phyloP scores from a whole-genome alignment of 2,888 invertebrate genomes.

The Andrena fulva region DNA sequence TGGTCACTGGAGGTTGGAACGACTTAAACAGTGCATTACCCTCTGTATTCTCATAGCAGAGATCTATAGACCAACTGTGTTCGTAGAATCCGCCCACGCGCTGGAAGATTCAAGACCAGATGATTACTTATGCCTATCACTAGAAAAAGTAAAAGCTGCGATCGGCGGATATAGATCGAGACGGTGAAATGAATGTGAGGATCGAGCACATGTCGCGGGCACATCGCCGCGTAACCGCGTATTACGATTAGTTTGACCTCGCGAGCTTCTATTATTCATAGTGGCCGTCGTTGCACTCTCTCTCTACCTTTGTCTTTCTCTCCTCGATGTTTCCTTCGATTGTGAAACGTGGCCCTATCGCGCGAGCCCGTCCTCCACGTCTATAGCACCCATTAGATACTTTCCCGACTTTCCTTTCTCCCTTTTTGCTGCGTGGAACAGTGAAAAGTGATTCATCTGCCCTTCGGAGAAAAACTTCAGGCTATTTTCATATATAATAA shows the following conservation, averaged over 20 bases:
- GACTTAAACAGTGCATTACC: too few species aligned
- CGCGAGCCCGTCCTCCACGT: constrained; percentile 10
- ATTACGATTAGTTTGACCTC: constrained; percentile 82
- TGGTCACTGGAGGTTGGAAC: too few species aligned
- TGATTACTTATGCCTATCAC: constrained; percentile 46
- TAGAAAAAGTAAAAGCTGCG: constrained; percentile 67
- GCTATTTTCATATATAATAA: too few species aligned
- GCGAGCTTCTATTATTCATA: constrained; percentile 81
- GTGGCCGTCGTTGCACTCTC: constrained; percentile 14
- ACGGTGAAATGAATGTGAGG: constrained; percentile 76
- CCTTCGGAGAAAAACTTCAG: neutral
- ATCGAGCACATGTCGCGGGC: constrained; percentile 72
- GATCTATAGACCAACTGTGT: too few species aligned
- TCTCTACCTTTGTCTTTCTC: neutral
- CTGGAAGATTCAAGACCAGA: constrained; percentile 60
- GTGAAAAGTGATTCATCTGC: constrained; percentile 6
- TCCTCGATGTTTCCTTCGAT: constrained; percentile 20
- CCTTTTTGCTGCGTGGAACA: neutral
- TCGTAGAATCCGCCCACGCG: neutral
- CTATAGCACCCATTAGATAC: neutral
- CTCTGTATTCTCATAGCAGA: too few species aligned
- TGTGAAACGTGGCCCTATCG: constrained; percentile 57
- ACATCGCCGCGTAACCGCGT: constrained; percentile 58
- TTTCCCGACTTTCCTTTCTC: constrained; percentile 6
- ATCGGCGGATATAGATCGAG: constrained; percentile 58